phyloP scores from a whole-genome alignment of 2,113 vertebrate genomes.

The Mobula hypostoma region DNA sequence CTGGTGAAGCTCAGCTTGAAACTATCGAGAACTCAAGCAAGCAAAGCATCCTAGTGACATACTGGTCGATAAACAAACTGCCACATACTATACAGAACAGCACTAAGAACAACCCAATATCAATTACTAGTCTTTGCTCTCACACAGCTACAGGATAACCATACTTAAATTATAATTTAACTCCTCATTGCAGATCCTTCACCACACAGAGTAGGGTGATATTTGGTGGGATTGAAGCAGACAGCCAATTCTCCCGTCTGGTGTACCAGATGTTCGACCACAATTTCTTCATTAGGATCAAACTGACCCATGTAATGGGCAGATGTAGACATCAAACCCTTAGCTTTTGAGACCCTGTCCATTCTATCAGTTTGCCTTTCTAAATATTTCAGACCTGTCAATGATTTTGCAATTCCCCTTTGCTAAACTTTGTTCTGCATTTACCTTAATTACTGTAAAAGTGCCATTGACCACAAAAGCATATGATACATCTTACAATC shows the following conservation, averaged over 20 bases:
- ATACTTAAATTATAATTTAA: background rate
- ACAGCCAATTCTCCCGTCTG: background rate
- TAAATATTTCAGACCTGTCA: background rate
- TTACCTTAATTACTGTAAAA: slow-evolving; percentile 15
- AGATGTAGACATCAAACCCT: background rate
- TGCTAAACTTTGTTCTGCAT: background rate
- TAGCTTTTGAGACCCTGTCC: background rate
- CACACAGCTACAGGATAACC: background rate
- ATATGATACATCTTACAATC: background rate
- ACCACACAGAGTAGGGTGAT: background rate
- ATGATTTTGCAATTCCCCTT: background rate
- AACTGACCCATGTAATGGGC: background rate
- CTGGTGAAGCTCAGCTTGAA: background rate
- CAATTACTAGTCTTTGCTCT: slow-evolving; percentile 3
- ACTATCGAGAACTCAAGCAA: slow-evolving; percentile 14
- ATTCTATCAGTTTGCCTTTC: background rate
- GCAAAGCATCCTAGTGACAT: slow-evolving; percentile 19
- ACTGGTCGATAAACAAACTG: background rate
- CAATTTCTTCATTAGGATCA: background rate
- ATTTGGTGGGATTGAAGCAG: background rate
- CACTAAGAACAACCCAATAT: background rate
- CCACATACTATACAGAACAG: slow-evolving; percentile 1
- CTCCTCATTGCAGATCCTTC: slow-evolving; percentile 4
- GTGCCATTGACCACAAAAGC: slow-evolving; percentile 13
- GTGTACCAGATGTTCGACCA: background rate